A percentile compares a stretch with the other conserved stretches of the same genome.
Conservation (phyloP, 2,888 invertebrate species). For the Athalia cordata region DNA sequence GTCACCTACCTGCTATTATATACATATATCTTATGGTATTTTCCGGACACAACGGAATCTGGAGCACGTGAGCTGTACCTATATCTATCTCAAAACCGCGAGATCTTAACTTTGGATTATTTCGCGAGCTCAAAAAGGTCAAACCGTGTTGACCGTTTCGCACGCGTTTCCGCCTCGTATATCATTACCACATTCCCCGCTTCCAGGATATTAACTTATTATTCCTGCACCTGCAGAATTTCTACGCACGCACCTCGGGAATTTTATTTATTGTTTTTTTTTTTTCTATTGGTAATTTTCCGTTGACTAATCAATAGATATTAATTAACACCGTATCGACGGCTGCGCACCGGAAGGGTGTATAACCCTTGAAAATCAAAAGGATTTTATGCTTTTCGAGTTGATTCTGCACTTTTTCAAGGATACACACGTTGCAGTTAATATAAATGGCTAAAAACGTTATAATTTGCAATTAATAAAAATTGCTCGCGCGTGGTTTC, state of each 20-base stretch:
- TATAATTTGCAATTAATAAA: no score
- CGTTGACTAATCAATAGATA: no score
- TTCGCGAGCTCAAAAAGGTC: conserved; percentile 16
- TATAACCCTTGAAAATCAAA: no score
- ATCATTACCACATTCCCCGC: background rate
- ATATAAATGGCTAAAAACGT: no score
- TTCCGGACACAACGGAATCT: conserved; percentile 8
- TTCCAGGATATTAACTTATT: background rate
- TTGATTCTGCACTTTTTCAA: no score
- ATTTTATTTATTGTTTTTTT: background rate
- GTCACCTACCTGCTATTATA: background rate
- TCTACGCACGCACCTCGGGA: background rate
- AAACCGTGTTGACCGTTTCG: conserved; percentile 13
- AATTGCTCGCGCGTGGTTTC: no score
- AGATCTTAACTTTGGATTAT: conserved; percentile 27
- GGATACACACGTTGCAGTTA: no score
- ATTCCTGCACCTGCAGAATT: background rate
- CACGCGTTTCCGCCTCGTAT: conserved; percentile 2
- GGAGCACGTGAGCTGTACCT: background rate
- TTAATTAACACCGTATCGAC: no score
- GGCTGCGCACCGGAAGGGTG: no score
- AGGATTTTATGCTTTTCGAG: no score
- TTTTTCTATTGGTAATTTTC: background rate
- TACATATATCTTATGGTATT: background rate
- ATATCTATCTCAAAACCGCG: background rate